Base-by-base conservation (phyloP, 1,140 invertebrate species). In the Trypoxylus dichotomus region DNA sequence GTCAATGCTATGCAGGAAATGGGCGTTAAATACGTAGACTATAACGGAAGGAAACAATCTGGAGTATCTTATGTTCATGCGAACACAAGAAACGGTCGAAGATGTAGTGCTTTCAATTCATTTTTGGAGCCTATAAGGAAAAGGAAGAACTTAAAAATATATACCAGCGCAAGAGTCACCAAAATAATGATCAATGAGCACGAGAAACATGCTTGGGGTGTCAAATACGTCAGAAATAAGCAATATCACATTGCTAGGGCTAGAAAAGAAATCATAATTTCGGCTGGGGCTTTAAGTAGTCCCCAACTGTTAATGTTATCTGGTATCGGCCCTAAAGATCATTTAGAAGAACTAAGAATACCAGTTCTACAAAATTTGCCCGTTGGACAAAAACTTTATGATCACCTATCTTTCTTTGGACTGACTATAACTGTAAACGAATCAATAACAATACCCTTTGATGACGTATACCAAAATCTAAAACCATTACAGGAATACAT, bases 41-140 rank as follows among this genome's bases (percentile, higher is more conserved):
- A 96, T 73, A 97, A 97, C 84, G 96, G 96, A 5, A 93, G 94
- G 76, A 91, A 92, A 76, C 95, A 97, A 84, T 92, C 93, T 8
- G 94, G 95, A 0, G 96, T 96, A 79, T 96, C 95, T 93, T 92
- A 95, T 5, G 93, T 92, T 1, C 97, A 96, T 87, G 96, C 92
- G 1, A 93, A 92, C 0, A 88, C 90, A 0, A 83, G 92, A 74
- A 86, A 93, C 5, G 96, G 96, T 0, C 93, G 92, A 54, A 89
- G 97, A 1, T 98, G 96, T 84, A 96, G 94, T 37, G 94, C 95
- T 0, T 91, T 95, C 0, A 95, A 95, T 85, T 96, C 95, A 0
- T 98, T 97, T 82, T 86, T 98, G 0, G 85, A 94, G 78, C 94
- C 96, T 0, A 92, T 92, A 0, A 89, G 94, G 72, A 86, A 93